A percentile compares a stretch with the other conserved stretches of the same genome.
phyloP scores from a whole-genome alignment of 2,888 invertebrate species.

The Palloptera scutellata region DNA sequence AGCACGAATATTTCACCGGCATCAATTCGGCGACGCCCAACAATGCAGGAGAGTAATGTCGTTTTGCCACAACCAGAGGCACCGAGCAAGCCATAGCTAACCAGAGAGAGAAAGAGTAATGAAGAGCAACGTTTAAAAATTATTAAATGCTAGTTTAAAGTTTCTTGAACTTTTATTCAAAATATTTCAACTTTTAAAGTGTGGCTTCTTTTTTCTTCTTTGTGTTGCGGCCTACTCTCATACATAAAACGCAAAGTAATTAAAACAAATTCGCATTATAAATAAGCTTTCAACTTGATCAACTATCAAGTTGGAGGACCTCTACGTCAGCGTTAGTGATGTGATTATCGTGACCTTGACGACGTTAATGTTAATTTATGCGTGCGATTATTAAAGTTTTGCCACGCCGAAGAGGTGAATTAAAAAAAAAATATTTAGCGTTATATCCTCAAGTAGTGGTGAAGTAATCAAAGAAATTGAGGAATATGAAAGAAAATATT shows the following conservation, averaged over 20 bases:
- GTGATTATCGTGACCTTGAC: neutral
- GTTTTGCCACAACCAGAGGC: slow-evolving; percentile 98
- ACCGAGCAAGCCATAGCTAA: slow-evolving; percentile 91
- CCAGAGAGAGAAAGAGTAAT: slow-evolving; percentile 41
- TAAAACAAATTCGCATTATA: neutral
- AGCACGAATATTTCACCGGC: slow-evolving; percentile 89
- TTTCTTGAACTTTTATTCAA: neutral
- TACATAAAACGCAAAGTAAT: neutral
- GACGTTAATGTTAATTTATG: neutral
- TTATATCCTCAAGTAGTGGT: neutral
- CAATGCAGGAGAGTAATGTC: slow-evolving; percentile 89
- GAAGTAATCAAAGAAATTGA: neutral
- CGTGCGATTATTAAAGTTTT: neutral
- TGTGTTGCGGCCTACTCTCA: neutral
- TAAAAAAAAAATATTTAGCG: neutral
- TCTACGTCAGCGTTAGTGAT: neutral
- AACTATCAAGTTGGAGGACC: too few relatives aligned
- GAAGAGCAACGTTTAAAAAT: slow-evolving; percentile 8
- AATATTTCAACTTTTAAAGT: neutral
- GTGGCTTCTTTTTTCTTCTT: neutral
- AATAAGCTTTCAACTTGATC: neutral
- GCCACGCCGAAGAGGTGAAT: neutral
- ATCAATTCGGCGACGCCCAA: slow-evolving; percentile 85
- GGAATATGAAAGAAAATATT: neutral
- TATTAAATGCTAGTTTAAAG: neutral